Base-by-base conservation (phyloP, 64 coral and sea anemone genomes). In the Dendronephthya gigantea region DNA sequence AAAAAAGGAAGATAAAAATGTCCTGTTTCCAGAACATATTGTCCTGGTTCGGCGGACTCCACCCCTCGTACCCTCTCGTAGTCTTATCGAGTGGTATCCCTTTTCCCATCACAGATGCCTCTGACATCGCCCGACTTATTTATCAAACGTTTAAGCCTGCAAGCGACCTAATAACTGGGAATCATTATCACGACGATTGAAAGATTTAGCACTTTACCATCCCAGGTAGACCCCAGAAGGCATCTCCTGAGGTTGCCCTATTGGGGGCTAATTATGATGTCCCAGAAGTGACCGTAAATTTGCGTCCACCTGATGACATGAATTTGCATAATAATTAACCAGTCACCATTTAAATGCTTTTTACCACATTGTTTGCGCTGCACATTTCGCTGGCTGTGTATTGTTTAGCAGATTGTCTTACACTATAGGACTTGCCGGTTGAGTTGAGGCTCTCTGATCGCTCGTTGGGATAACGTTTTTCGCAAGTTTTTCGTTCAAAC, bases 261-360 rank as follows among this genome's bases (percentile, higher is more conserved):
- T 58, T n/a, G 55, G 19, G 3, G 16, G 55, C 25, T 62, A 27
- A 62, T 15, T 7, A n/a, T 62, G 25, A 62, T 62, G 41, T 11
- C 41, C 55, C 25, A 23, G 19, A 23, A 27, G 55, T 62, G 2
- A 19, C 19, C 19, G 55, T 62, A 62, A 23, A 27, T 62, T 62
- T 23, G 19, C 55, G 55, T 62, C 19, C 0, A 62, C 17, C 55
- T 62, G 55, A 62, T 62, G 55, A 79, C 72, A 79, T 39, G 36
- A 34, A 79, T 79, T 79, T 79, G 36, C 72, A 79, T 79, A 79
- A 79, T 79, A 36, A 79, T 79, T 79, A 79, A 79, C 72, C 72
- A 79, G 32, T 79, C 4, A 10, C 30, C 36, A 79, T 16, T 79
- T 79, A 36, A 79, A 79, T 79, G 72, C 36, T 29, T 34, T 79